A percentile compares a stretch with the other conserved stretches of the same genome.
Evolutionary conservation across 1,140 invertebrate species (phyloP).

Genomic region (Brachionus rubens): DNA sequence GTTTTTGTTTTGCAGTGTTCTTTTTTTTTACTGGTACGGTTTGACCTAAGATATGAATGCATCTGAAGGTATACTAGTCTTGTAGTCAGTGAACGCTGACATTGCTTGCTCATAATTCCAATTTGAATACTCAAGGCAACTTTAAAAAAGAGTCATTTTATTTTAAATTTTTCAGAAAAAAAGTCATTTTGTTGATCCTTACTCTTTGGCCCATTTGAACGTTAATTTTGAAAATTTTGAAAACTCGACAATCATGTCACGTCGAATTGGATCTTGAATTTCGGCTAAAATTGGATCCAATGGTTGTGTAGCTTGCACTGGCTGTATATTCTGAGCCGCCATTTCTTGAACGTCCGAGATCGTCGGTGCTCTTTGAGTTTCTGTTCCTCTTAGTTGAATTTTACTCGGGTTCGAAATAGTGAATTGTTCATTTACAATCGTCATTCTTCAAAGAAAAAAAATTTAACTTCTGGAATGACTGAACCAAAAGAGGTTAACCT

Average conservation of each 20-base stretch:
- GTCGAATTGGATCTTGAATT: not conserved
- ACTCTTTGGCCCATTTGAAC: constrained; percentile 42
- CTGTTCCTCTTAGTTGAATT: not conserved
- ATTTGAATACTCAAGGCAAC: constrained; percentile 20
- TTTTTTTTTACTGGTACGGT: not conserved
- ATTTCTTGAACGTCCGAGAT: not conserved
- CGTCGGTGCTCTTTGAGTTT: not conserved
- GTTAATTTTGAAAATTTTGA: constrained; percentile 29
- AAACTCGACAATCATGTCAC: constrained; percentile 8
- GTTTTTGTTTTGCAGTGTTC: not conserved
- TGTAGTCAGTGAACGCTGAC: not conserved
- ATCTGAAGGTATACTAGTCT: not conserved
- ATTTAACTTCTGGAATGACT: not conserved
- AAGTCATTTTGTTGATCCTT: not conserved
- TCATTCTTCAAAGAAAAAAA: constrained; percentile 34
- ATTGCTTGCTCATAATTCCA: constrained; percentile 30
- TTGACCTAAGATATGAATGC: not conserved
- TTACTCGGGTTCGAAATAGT: constrained; percentile 11
- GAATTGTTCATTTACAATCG: constrained; percentile 37
- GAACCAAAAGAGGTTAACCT: not conserved
- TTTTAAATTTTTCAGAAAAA: not conserved
- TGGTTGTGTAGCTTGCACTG: no score
- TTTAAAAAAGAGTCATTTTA: not conserved
- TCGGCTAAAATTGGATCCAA: not conserved
- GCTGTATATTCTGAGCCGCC: not conserved